These are phyloP conservation scores for Albula goreensis DNA, from an alignment of 2,113 vertebrate genomes.

Conservation along the genomic window DNA sequence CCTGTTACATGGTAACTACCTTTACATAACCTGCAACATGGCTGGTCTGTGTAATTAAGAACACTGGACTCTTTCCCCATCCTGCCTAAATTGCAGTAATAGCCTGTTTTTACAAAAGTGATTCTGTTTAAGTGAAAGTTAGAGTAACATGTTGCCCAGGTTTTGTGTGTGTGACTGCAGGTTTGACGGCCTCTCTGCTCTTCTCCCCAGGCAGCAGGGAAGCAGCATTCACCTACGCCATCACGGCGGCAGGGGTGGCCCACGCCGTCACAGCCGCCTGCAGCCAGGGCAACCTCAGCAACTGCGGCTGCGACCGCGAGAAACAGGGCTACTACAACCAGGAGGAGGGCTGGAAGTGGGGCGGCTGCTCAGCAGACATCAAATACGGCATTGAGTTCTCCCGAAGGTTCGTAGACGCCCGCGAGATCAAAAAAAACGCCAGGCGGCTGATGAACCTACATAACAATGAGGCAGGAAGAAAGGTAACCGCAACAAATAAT, in stretches of 20 bases:
- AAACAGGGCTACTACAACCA: constrained; percentile 97
- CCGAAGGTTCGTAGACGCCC: constrained; percentile 91
- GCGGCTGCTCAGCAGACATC: constrained; percentile 95
- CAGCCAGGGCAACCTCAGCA: constrained; percentile 97
- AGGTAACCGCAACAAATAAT: constrained; percentile 72
- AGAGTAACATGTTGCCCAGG: too few species aligned
- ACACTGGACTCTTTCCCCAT: too few species aligned
- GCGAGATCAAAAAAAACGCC: constrained; percentile 96
- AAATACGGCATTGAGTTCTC: constrained; percentile 98
- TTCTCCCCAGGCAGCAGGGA: constrained; percentile 88
- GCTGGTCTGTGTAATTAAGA: too few species aligned
- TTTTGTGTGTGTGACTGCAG: not conserved
- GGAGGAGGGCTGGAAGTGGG: constrained; percentile 98
- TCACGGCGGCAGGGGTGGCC: constrained; percentile 93
- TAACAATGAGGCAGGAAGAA: constrained; percentile 97
- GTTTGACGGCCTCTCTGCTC: constrained; percentile 36
- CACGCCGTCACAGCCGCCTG: constrained; percentile 92
- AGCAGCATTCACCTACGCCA: constrained; percentile 96
- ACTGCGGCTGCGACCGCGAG: constrained; percentile 95
- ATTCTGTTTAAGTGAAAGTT: too few species aligned
- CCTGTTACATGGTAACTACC: too few species aligned
- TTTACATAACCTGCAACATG: too few species aligned
- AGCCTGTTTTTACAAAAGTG: too few species aligned
- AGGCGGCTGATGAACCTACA: constrained; percentile 97
- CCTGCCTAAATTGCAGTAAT: too few species aligned